These are phyloP conservation scores for Ranitomeya variabilis DNA, from an alignment of 2,113 vertebrate genomes.

Conservation along the genomic window DNA sequence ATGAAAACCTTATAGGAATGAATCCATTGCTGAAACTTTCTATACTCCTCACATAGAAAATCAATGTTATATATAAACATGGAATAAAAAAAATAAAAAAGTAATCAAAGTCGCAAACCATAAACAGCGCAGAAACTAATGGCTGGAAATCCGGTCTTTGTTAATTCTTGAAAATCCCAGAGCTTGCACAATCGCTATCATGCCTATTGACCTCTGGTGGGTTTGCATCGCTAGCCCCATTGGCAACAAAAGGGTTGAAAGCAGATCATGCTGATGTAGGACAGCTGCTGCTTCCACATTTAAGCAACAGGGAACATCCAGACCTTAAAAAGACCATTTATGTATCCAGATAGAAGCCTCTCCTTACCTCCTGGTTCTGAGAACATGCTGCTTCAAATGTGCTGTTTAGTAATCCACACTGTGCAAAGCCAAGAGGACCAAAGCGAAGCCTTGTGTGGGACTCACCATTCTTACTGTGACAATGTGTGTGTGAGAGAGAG, in stretches of 20 bases:
- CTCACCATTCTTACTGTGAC: conserved; percentile 44
- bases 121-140: neutral
- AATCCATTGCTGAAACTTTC: neutral
- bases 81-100: neutral
- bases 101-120: neutral
- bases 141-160: neutral
- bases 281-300: conserved; percentile 33
- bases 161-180: conserved; percentile 8
- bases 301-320: conserved; percentile 33
- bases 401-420: conserved; percentile 51
- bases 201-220: conserved; percentile 30
- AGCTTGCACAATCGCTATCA: conserved; percentile 13
- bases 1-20: neutral
- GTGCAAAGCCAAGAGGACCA: conserved; percentile 28
- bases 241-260: conserved; percentile 23
- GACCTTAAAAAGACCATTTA: neutral
- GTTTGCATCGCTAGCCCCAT: conserved; percentile 3
- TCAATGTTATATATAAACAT: neutral
- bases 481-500: conserved; percentile 46
- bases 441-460: conserved; percentile 41
- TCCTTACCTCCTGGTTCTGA: conserved; percentile 46
- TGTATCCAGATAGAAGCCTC: neutral
- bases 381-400: conserved; percentile 41
- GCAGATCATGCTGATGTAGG: conserved; percentile 36
- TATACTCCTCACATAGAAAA: neutral